Base-by-base conservation (phyloP, 2,113 vertebrate genomes). In the Callopanchax toddi region DNA sequence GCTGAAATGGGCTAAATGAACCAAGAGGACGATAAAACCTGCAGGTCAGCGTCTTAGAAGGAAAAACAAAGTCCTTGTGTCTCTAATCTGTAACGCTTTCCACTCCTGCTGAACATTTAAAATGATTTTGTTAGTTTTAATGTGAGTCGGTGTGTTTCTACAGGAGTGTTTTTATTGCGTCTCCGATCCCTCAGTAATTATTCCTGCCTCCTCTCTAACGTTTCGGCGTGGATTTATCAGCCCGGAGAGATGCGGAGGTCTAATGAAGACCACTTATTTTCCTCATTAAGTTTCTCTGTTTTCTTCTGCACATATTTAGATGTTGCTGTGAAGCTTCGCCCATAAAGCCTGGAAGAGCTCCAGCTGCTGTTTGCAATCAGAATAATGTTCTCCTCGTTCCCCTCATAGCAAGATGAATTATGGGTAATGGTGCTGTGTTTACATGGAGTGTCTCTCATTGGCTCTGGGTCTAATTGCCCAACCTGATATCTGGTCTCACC, bases 401-500 rank as follows among this genome's bases (percentile, higher is more conserved):
- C 18, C 40, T 43, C 17, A n/a, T 17, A n/a, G 16, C 18, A n/a
- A 43, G 40, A 43, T n/a, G 40, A 43, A n/a, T n/a, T 17, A 15
- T n/a, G 40, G 6, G 40, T 43, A n/a, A n/a, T 43, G 40, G 8
- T n/a, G 40, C 17, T 43, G 39, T 40, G 39, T 40, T 40, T 40
- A 40, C 17, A 40, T 40, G 61, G 48, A 64, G 55, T 67, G 25
- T 2, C 37, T 22, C 42, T 44, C 73, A 53, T 60, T 68, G 58
- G 70, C 65, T 71, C 36, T n/a, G 10, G 26, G 39, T 79, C 32
- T 84, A 76, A 86, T 78, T 80, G 56, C 78, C 39, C 53, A 71
- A 74, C 40, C 26, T 69, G 74, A 86, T 76, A 76, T 58, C 59
- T 76, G 29, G 23, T 74, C 57, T 80, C 11, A 32, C 55, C 11